Conservation (phyloP, 2,113 vertebrate genomes). For the Struthio camelus region DNA sequence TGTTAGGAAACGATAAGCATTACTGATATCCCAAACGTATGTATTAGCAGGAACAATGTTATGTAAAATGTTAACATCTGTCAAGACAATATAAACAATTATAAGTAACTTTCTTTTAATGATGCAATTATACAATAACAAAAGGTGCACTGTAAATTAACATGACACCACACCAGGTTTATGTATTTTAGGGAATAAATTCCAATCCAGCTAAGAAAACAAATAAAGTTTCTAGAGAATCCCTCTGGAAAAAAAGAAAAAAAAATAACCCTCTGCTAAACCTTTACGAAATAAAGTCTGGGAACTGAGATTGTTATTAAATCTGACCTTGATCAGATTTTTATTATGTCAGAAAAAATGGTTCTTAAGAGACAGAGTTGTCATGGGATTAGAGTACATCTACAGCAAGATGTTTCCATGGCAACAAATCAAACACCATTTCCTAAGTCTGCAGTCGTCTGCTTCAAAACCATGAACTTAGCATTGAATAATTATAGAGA, state of each 20-base stretch:
- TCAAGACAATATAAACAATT: slow-evolving; percentile 75
- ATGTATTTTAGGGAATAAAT: slow-evolving; percentile 63
- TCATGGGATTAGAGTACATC: slow-evolving; percentile 85
- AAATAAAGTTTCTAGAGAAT: slow-evolving; percentile 71
- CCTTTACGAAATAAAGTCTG: slow-evolving; percentile 67
- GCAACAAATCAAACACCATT: slow-evolving; percentile 86
- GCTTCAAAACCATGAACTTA: slow-evolving; percentile 81
- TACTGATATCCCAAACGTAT: slow-evolving; percentile 73
- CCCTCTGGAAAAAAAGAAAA: slow-evolving; percentile 58
- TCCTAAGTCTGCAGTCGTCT: slow-evolving; percentile 78
- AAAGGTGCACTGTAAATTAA: slow-evolving; percentile 75
- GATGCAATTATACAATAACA: slow-evolving; percentile 71
- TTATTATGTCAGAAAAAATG: slow-evolving; percentile 83
- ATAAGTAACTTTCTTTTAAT: slow-evolving; percentile 78
- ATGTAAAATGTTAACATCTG: slow-evolving; percentile 80
- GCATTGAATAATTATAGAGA: slow-evolving; percentile 82
- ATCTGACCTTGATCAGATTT: slow-evolving; percentile 84
- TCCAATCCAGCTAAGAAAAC: slow-evolving; percentile 59
- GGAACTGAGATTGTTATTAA: slow-evolving; percentile 83
- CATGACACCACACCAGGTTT: slow-evolving; percentile 60
- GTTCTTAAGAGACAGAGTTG: slow-evolving; percentile 81
- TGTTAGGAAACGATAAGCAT: slow-evolving; percentile 74
- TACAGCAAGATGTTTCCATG: slow-evolving; percentile 83
- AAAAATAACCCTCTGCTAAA: slow-evolving; percentile 28
- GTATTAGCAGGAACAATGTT: slow-evolving; percentile 73